Percentiles rank a stretch among this genome's conserved stretches.
These are phyloP conservation scores for Lepetodrilus schrolli DNA, from an alignment of 2,888 invertebrate species.

Conservation along the genomic window DNA sequence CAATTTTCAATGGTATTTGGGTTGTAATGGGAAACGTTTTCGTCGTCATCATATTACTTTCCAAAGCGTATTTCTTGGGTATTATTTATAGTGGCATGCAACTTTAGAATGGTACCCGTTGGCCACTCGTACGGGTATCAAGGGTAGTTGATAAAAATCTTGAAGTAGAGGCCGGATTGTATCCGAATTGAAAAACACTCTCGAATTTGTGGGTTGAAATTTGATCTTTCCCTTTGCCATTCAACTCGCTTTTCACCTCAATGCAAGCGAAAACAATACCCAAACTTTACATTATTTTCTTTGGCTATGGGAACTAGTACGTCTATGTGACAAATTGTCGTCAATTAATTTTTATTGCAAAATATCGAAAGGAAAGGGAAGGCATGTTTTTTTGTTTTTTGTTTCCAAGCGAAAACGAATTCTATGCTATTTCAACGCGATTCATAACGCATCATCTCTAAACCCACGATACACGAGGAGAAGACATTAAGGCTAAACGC, in stretches of 20 bases:
- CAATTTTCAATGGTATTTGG: too few species aligned
- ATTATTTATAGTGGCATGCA: background rate
- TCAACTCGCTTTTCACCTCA: background rate
- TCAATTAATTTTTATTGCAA: background rate
- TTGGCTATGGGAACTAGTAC: background rate
- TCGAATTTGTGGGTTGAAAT: background rate
- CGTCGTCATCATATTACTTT: too few species aligned
- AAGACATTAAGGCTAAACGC: background rate
- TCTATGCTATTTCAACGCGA: too few species aligned
- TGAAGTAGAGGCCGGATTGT: background rate
- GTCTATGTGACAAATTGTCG: background rate
- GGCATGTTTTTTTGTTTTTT: background rate
- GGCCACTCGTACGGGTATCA: background rate
- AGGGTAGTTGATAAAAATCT: background rate
- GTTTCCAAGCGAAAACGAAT: too few species aligned
- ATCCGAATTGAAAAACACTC: background rate
- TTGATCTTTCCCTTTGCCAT: background rate
- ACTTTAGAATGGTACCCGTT: background rate
- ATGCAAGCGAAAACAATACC: constrained; percentile 6
- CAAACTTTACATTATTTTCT: background rate
- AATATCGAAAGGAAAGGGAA: too few species aligned
- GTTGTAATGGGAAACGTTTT: too few species aligned
- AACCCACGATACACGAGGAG: background rate
- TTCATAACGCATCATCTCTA: background rate
- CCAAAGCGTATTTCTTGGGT: too few species aligned